Conservation (phyloP, 2,113 vertebrate species). For the Hepsetus odoe region DNA sequence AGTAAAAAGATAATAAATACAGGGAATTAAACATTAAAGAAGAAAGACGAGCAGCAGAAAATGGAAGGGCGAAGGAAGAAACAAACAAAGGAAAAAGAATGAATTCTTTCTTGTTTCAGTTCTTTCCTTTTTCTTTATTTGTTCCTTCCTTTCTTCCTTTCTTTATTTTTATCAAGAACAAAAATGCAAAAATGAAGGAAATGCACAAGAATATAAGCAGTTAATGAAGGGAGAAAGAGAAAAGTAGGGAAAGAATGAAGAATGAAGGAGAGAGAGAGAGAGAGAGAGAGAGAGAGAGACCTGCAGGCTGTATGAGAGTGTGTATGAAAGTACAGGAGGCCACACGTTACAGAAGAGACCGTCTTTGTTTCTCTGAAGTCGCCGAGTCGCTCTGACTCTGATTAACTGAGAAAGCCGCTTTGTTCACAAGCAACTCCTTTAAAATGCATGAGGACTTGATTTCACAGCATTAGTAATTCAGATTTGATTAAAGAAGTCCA, state of each 20-base stretch:
- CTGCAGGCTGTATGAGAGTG: not conserved
- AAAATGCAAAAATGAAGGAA: too few relatives aligned
- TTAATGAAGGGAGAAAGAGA: not conserved
- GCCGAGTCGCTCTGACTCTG: not conserved
- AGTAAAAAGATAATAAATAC: too few relatives aligned
- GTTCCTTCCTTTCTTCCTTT: too few relatives aligned
- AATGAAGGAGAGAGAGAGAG: not conserved
- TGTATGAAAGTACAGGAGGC: not conserved
- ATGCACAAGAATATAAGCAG: too few relatives aligned
- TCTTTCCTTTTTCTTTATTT: too few relatives aligned
- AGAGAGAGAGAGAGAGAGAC: too few relatives aligned
- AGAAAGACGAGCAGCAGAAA: not conserved
- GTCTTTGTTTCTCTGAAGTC: not conserved
- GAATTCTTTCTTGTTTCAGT: too few relatives aligned
- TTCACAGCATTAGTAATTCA: constrained; percentile 55
- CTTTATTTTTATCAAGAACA: too few relatives aligned
- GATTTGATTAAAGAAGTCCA: constrained; percentile 36
- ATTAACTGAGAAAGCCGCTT: constrained; percentile 41
- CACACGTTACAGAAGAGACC: not conserved
- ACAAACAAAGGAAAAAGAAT: too few relatives aligned
- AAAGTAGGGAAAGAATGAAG: not conserved
- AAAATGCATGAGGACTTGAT: constrained; percentile 47
- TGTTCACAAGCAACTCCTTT: constrained; percentile 23
- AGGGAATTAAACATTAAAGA: too few relatives aligned
- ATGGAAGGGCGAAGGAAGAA: too few relatives aligned